Evolutionary conservation across 2,113 vertebrate species (phyloP).

Genomic region (Petromus typicus): DNA sequence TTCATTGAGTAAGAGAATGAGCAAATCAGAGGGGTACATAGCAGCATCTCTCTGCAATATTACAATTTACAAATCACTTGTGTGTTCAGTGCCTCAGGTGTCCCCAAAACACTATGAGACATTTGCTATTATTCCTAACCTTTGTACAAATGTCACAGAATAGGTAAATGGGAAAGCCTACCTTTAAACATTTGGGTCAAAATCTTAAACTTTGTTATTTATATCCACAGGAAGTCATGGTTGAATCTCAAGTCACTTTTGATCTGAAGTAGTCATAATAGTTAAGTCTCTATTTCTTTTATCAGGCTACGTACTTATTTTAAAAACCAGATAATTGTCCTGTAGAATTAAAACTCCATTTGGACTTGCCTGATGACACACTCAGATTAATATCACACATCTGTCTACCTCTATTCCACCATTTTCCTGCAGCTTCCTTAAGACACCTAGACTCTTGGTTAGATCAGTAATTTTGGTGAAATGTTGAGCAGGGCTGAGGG

Average conservation of each 20-base stretch:
- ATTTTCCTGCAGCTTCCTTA: background rate
- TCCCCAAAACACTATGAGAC: no score
- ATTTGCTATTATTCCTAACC: background rate
- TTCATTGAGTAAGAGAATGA: background rate
- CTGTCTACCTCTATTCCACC: background rate
- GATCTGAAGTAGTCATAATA: background rate
- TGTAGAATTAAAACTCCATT: background rate
- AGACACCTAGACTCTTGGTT: background rate
- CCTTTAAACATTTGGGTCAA: constrained; percentile 25
- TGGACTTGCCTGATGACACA: background rate
- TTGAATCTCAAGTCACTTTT: background rate
- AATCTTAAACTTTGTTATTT: background rate
- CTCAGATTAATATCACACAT: background rate
- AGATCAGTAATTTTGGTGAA: background rate
- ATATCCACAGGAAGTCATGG: background rate
- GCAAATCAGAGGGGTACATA: background rate
- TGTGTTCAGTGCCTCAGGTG: background rate
- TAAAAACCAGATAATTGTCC: background rate
- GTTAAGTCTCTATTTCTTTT: no score
- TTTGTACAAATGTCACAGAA: background rate
- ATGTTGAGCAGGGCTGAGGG: background rate
- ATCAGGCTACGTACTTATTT: background rate
- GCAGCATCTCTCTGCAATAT: no score
- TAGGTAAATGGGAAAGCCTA: background rate
- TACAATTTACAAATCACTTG: background rate